A percentile compares a stretch with the other conserved stretches of the same genome.
These are phyloP conservation scores for Microtus montanus DNA, from an alignment of 2,113 vertebrate species.

Conservation along the genomic window DNA sequence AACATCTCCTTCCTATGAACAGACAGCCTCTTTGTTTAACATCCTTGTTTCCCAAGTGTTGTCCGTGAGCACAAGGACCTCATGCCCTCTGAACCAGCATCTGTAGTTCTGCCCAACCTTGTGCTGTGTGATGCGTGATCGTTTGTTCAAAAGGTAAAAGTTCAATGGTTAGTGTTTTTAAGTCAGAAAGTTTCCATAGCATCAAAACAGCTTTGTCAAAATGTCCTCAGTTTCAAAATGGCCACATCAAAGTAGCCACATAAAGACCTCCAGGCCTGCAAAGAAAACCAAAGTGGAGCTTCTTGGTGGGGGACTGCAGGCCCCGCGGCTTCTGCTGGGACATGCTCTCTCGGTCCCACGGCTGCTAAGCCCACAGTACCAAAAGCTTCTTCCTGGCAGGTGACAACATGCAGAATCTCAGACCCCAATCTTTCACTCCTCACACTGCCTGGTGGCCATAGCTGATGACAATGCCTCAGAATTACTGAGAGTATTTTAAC, in stretches of 20 bases:
- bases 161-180: constrained; percentile 7
- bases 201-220: constrained; percentile 56
- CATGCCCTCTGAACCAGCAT: background rate
- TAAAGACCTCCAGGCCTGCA: background rate
- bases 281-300: background rate
- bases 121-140: rapidly evolving
- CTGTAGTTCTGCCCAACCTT: background rate
- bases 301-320: background rate
- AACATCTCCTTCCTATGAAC: background rate
- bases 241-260: constrained; percentile 68
- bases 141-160: constrained; percentile 24
- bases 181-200: constrained; percentile 54
- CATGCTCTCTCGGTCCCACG: too few relatives aligned
- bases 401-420: background rate
- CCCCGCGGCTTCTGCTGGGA: background rate
- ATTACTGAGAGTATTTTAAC: background rate
- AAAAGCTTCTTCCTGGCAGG: background rate
- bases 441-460: background rate
- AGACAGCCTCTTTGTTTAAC: background rate
- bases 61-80: background rate
- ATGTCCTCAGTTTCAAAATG: constrained; percentile 53
- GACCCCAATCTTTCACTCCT: background rate
- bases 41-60: background rate
- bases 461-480: background rate
- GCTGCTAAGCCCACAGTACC: too few relatives aligned